Conservation (phyloP, 2,888 invertebrate genomes). For the Drosophila mercatorum region DNA sequence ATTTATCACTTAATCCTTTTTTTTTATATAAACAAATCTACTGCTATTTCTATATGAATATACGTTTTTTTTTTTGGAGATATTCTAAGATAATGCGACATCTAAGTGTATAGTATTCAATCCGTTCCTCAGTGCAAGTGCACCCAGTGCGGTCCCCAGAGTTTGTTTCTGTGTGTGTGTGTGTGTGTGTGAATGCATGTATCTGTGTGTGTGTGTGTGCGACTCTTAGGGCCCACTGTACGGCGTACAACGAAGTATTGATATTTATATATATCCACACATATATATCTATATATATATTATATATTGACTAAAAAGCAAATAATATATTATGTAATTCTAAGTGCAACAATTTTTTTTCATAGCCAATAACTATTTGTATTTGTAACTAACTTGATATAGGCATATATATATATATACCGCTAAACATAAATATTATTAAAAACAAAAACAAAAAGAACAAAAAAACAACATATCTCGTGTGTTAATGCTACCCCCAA, state of each 20-base stretch:
- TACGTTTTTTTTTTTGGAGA: slow-evolving; percentile 16
- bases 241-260: slow-evolving; percentile 72
- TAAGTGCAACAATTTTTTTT: slow-evolving; percentile 66
- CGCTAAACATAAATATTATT: slow-evolving; percentile 18
- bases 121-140: slow-evolving; percentile 72
- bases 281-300: background rate
- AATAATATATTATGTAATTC: slow-evolving; percentile 63
- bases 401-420: slow-evolving; percentile 38
- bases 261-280: slow-evolving; percentile 34
- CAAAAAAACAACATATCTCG: slow-evolving; percentile 44
- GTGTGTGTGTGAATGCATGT: background rate
- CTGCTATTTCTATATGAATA: slow-evolving; percentile 34
- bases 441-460: slow-evolving; percentile 3
- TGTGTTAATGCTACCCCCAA: slow-evolving; percentile 21
- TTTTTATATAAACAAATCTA: slow-evolving; percentile 17
- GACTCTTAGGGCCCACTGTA: slow-evolving; percentile 27
- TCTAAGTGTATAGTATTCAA: slow-evolving; percentile 75
- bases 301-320: slow-evolving; percentile 25
- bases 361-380: slow-evolving; percentile 68
- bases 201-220: slow-evolving; percentile 7
- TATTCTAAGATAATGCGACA: slow-evolving; percentile 57
- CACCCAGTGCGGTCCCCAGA: slow-evolving; percentile 24
- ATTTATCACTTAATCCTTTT: background rate
- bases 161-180: slow-evolving; percentile 7
- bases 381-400: slow-evolving; percentile 56